A percentile compares a stretch with the other conserved stretches of the same genome.
Evolutionary conservation across 2,888 invertebrate genomes (phyloP).

Genomic region (Yponomeuta evonymella): DNA sequence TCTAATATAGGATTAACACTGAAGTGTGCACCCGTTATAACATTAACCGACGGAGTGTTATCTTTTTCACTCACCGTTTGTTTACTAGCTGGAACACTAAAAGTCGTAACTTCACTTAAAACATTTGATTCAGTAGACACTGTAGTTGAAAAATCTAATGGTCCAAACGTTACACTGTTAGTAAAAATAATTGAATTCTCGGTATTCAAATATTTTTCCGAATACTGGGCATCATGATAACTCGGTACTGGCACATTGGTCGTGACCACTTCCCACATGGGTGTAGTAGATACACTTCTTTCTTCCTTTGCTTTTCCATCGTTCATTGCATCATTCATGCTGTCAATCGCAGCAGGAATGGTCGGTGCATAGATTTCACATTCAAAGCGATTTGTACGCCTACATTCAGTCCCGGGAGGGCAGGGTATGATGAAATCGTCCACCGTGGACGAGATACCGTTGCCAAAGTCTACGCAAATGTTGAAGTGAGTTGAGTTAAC

Average conservation of each 20-base stretch:
- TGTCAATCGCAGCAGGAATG: conserved; percentile 26
- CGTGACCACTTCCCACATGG: conserved; percentile 17
- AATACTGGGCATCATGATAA: conserved; percentile 16
- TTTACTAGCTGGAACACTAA: neutral
- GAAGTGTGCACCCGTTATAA: neutral
- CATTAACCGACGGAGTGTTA: neutral
- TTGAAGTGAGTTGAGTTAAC: conserved; percentile 64
- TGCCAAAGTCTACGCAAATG: conserved; percentile 67
- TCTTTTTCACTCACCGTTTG: neutral
- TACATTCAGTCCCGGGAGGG: conserved; percentile 52
- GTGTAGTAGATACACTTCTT: conserved; percentile 12
- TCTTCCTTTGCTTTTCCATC: conserved; percentile 15
- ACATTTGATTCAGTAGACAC: neutral
- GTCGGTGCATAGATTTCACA: conserved; percentile 48
- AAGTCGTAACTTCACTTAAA: neutral
- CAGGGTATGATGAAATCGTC: conserved; percentile 57
- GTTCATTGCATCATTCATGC: conserved; percentile 27
- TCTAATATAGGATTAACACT: neutral
- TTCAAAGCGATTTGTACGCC: conserved; percentile 47
- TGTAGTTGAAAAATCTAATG: neutral
- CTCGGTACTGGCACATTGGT: conserved; percentile 12
- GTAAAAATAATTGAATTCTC: neutral
- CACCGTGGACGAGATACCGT: conserved; percentile 54
- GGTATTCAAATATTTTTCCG: conserved; percentile 20
- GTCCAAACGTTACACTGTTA: neutral